Base-by-base conservation (phyloP, 2,888 invertebrate species). In the Meteorus cinctellus region DNA sequence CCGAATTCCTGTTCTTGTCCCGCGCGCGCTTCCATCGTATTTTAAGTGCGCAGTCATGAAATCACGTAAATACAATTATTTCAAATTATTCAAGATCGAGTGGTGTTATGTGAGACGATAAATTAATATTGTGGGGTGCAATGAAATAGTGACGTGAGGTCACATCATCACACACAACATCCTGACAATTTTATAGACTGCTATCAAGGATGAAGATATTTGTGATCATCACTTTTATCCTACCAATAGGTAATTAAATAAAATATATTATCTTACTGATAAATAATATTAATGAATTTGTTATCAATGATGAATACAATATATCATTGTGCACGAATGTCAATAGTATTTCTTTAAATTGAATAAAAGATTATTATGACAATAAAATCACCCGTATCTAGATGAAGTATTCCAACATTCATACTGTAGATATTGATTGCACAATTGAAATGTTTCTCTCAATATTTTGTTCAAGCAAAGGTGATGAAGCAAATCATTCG, bases 31-130 rank as follows among this genome's bases (percentile, higher is more conserved):
- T 62, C 5, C n/a, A 48, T 48, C 48, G 48, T 45, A 24, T 70
- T 29, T 65, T 65, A 70, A 70, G 65, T 75, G 65, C 70, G 70
- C 74, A 69, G 67, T 63, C 65, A 75, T 75, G 74, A 65, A 70
- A 75, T 68, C 48, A 34, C 24, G 45, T 31, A 36, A 74, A 74
- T 63, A 59, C 31, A 51, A 69, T 19, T 19, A 16, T 36, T 24
- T 16, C 24, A 16, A n/a, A 67, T 66, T 36, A 51, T 19, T 29
- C 29, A 29, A 29, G 51, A 19, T 67, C 36, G 27, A 55, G 16
- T 36, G n/a, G 27, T 59, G 4, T 59, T 8, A 65, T 55, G 48
- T 48, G 24, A 12, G 16, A 16, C 31, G 19, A 55, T 19, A 8
- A 55, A 72, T 72, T 66, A 31, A 45, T 36, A 41, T 34, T 24